Base-by-base conservation (phyloP, 2,797 vertebrate species). In the Galago senegalensis region DNA sequence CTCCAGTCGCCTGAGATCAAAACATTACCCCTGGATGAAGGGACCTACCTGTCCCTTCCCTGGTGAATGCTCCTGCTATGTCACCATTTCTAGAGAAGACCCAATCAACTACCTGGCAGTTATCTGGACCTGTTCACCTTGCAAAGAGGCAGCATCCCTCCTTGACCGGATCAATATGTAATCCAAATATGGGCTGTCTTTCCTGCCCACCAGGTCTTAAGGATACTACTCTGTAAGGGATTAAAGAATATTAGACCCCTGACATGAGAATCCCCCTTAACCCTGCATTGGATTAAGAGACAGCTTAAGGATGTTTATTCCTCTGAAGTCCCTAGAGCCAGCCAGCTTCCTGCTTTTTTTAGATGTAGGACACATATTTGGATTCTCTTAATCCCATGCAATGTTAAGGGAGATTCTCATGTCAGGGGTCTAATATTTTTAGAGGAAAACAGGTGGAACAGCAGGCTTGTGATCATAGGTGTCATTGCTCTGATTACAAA, bases 1-100 rank as follows among this genome's bases (percentile, higher is more conserved):
- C 34, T 88, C 53, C n/a, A 81, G 25, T 34, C 69, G 49, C 67
- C 82, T 73, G 63, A 7, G 40, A 40, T 37, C 16, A 46, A 53
- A 53, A 92, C 76, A 60, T 31, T 49, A 25, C 34, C 13, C 27
- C 58, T 81, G 3, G 23, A 43, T 34, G 7, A 92, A 87, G 43
- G 46, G 16, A 46, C 20, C 8, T 72, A 2, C 79, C 43, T 53
- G 3, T 37, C 53, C 87, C 43, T 46, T 81, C 29, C 10, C 29
- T 70, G 31, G 3, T 21, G 3, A 5, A 27, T 87, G 49, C 21
- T 49, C 25, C 37, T 58, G 34, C 16, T 43, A 49, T 37, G 31
- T 25, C 91, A 58, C 7, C 70, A 79, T 72, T 79, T 91, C 76
- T 60, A 79, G 10, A 87, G 7, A 83, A 91, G 76, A 91, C 23